A percentile compares a stretch with the other conserved stretches of the same genome.
phyloP scores from a whole-genome alignment of 2,888 invertebrate species.

The Drosophila recens region DNA sequence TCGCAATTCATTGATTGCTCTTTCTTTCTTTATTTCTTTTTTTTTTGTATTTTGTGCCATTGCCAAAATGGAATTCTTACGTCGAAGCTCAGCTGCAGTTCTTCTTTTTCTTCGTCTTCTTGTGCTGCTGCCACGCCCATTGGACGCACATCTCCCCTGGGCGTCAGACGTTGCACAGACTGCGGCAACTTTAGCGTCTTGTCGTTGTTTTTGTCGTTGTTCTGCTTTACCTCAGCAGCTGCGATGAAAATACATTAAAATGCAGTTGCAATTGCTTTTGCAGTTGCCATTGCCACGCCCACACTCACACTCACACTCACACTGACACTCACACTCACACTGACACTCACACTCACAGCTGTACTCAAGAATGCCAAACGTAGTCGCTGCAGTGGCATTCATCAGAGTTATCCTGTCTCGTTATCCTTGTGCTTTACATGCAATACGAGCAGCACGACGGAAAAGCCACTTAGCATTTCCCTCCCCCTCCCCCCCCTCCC shows the following conservation, averaged over 20 bases:
- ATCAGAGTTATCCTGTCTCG: constrained; percentile 72
- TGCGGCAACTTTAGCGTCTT: constrained; percentile 28
- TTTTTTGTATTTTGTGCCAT: constrained; percentile 16
- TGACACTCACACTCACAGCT: background rate
- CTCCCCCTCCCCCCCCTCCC: constrained; percentile 1
- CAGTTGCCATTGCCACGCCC: constrained; percentile 32
- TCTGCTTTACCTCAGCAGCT: constrained; percentile 33
- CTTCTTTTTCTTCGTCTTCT: constrained; percentile 14
- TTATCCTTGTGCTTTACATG: constrained; percentile 64
- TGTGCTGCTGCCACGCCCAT: constrained; percentile 32
- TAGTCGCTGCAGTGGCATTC: constrained; percentile 58
- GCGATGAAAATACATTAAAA: constrained; percentile 74
- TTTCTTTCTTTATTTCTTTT: constrained; percentile 1
- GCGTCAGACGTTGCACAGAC: constrained; percentile 32
- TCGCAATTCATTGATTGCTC: constrained; percentile 13
- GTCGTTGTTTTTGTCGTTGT: constrained; percentile 21
- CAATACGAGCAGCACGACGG: constrained; percentile 52
- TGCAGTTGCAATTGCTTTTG: constrained; percentile 65
- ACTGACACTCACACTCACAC: background rate
- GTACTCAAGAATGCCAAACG: background rate
- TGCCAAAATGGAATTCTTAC: constrained; percentile 56
- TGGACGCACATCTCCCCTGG: constrained; percentile 14
- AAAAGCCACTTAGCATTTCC: constrained; percentile 64
- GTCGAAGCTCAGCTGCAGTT: constrained; percentile 24
- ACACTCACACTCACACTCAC: constrained; percentile 1